These are phyloP conservation scores for Drosophila pruinosa DNA, from an alignment of 1,140 invertebrate genomes.

Conservation along the genomic window DNA sequence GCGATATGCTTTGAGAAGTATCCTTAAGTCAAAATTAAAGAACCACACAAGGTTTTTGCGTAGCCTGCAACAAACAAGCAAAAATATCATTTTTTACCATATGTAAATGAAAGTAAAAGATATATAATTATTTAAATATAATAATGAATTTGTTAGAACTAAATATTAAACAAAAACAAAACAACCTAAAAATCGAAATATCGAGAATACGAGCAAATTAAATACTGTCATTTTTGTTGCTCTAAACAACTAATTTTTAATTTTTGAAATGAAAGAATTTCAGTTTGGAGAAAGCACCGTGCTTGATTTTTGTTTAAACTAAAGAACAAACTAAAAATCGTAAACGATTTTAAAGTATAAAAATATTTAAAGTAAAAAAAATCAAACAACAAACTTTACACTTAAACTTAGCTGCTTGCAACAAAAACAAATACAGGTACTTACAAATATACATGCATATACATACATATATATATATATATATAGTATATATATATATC, in stretches of 20 bases:
- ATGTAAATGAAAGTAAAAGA: slow-evolving; percentile 51
- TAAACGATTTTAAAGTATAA: slow-evolving; percentile 71
- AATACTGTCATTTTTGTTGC: slow-evolving; percentile 56
- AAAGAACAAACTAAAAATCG: slow-evolving; percentile 43
- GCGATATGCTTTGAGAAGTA: slow-evolving; percentile 49
- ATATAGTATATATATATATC: slow-evolving; percentile 26
- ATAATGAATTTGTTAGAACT: slow-evolving; percentile 72
- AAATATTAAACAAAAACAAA: slow-evolving; percentile 38
- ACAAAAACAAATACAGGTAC: slow-evolving; percentile 79
- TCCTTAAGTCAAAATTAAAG: slow-evolving; percentile 34
- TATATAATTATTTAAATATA: slow-evolving; percentile 41
- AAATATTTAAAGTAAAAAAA: slow-evolving; percentile 52
- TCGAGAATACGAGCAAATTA: slow-evolving; percentile 21
- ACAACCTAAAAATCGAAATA: slow-evolving; percentile 36
- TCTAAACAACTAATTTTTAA: slow-evolving; percentile 17
- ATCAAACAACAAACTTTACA: slow-evolving; percentile 72
- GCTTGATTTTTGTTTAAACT: slow-evolving; percentile 13
- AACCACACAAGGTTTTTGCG: slow-evolving; percentile 54
- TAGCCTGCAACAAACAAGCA: slow-evolving; percentile 52
- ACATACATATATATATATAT: slow-evolving; percentile 52
- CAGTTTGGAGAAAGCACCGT: slow-evolving; percentile 25
- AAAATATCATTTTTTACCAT: slow-evolving; percentile 74
- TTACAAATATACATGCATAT: slow-evolving; percentile 72
- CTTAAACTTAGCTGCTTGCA: slow-evolving; percentile 79
- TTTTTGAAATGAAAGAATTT: slow-evolving; percentile 18